Conservation (phyloP, 2,113 vertebrate genomes). For the Cottus gobio region DNA sequence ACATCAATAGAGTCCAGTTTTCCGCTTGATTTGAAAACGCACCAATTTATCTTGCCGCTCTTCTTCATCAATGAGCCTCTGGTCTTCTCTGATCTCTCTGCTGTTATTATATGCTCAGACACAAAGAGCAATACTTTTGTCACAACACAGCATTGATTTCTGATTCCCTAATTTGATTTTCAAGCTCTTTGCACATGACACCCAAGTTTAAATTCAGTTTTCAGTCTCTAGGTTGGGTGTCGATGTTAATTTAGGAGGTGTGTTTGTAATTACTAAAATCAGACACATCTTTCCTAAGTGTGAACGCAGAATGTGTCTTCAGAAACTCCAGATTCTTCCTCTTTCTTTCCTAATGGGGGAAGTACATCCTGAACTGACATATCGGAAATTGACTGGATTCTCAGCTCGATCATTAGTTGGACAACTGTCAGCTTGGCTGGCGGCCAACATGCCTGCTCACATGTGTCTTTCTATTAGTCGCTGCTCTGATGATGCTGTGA, state of each 20-base stretch:
- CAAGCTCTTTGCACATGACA: constrained; percentile 35
- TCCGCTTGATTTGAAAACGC: constrained; percentile 41
- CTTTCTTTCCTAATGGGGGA: background rate
- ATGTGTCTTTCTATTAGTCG: constrained; percentile 46
- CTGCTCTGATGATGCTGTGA: constrained; percentile 54
- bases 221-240: constrained; percentile 9
- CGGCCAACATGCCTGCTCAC: constrained; percentile 50
- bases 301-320: background rate
- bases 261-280: background rate
- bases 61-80: constrained; percentile 2
- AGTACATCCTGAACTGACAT: constrained; percentile 51
- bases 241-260: constrained; percentile 50
- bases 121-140: constrained; percentile 37
- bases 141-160: constrained; percentile 27
- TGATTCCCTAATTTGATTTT: constrained; percentile 44
- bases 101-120: constrained; percentile 54
- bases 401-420: constrained; percentile 26
- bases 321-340: background rate
- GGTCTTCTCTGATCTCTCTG: constrained; percentile 38
- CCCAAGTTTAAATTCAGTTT: constrained; percentile 17
- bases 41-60: background rate
- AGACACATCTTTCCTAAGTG: background rate
- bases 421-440: constrained; percentile 35
- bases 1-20: constrained; percentile 60
- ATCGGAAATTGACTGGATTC: constrained; percentile 50